phyloP scores from a whole-genome alignment of 2,113 vertebrate species.

The Mastomys coucha region DNA sequence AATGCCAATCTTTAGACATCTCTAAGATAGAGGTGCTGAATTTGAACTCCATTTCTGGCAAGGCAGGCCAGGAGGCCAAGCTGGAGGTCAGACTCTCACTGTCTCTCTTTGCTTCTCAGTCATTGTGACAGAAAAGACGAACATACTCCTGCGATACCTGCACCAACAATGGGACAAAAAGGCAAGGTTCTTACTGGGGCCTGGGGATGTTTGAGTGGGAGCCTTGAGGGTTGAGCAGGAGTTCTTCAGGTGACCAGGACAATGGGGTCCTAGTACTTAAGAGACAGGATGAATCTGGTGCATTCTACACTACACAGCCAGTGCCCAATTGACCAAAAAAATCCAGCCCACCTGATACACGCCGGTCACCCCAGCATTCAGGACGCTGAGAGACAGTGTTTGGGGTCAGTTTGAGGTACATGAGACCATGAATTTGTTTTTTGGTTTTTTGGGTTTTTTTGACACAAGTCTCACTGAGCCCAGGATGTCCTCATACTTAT shows the following conservation, averaged over 20 bases:
- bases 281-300: neutral
- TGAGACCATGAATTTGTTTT: neutral
- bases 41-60: neutral
- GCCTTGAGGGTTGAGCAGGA: neutral
- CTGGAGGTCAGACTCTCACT: neutral
- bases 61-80: neutral
- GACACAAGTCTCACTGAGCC: neutral
- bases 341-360: too few species aligned
- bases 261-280: neutral
- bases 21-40: neutral
- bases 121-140: constrained; percentile 98
- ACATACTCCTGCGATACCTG: constrained; percentile 96
- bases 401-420: neutral
- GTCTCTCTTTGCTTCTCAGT: constrained; percentile 86
- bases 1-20: too few species aligned
- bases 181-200: constrained; percentile 83
- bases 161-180: constrained; percentile 99
- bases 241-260: neutral
- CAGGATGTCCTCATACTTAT: neutral
- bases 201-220: neutral
- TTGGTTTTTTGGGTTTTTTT: too few species aligned
- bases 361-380: neutral
- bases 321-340: neutral
- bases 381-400: neutral
- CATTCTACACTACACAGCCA: too few species aligned